Conservation (phyloP, 2,113 vertebrate genomes). For the Alexandromys fortis region DNA sequence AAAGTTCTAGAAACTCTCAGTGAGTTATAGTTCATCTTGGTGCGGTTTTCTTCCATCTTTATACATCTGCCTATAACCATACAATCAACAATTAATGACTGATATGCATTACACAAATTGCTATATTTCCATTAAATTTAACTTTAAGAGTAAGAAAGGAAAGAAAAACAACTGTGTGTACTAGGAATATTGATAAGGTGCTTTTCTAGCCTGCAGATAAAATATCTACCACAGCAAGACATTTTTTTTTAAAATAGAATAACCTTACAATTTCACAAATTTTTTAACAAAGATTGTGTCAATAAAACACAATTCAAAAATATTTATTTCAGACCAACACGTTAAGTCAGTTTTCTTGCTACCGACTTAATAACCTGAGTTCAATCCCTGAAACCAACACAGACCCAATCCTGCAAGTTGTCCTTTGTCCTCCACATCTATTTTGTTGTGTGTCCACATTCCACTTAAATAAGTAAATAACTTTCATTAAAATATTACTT, state of each 20-base stretch:
- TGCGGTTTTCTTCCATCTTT: not conserved
- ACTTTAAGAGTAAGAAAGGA: not conserved
- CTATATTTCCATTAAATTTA: not conserved
- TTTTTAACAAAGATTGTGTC: not conserved
- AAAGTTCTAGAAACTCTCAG: conserved; percentile 1
- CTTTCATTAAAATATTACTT: not conserved
- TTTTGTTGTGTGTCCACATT: not conserved
- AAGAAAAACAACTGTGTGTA: not conserved
- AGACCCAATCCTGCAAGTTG: not conserved
- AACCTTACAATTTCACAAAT: not conserved
- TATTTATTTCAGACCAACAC: not conserved
- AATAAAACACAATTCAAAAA: not conserved
- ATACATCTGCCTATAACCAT: not conserved
- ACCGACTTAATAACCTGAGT: not conserved
- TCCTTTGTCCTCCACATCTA: not conserved
- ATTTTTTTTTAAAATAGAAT: not conserved
- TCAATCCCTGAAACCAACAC: not conserved
- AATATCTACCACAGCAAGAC: not conserved
- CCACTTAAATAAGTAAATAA: not conserved
- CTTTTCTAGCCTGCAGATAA: not conserved
- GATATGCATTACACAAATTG: not conserved
- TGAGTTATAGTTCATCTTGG: not conserved
- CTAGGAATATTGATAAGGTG: too few species aligned
- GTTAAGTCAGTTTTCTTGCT: not conserved
- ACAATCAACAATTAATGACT: not conserved